A percentile compares a stretch with the other conserved stretches of the same genome.
Evolutionary conservation across 2,797 vertebrate species (phyloP).

Genomic region (Mycteria americana): DNA sequence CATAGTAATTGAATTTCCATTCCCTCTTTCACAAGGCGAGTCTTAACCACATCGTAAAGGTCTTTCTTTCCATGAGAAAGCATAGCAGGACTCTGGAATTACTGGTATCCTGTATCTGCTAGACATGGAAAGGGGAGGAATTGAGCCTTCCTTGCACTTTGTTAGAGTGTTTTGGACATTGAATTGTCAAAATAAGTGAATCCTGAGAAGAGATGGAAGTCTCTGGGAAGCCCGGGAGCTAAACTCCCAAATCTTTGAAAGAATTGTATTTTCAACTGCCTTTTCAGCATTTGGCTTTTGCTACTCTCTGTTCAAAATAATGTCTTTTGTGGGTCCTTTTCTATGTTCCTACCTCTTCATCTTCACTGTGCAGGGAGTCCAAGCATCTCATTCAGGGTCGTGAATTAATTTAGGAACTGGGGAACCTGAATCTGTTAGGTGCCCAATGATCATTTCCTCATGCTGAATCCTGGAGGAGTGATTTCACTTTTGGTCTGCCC

Average conservation of each 20-base stretch:
- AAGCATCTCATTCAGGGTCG: neutral
- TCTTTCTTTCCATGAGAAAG: neutral
- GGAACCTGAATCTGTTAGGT: neutral
- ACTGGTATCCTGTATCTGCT: neutral
- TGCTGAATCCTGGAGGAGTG: neutral
- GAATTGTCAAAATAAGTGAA: neutral
- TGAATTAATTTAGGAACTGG: neutral
- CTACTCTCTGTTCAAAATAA: neutral
- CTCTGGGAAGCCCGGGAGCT: neutral
- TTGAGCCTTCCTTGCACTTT: neutral
- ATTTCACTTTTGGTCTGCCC: neutral
- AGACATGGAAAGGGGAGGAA: rapidly evolving
- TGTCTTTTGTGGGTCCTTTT: neutral
- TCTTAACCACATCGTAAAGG: neutral
- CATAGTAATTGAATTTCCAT: neutral
- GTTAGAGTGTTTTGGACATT: neutral
- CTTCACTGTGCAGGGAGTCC: neutral
- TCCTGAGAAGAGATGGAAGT: neutral
- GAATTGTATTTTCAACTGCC: neutral
- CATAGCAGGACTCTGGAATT: neutral
- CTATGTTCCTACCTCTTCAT: neutral
- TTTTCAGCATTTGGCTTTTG: neutral
- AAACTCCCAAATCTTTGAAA: neutral
- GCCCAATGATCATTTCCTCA: neutral
- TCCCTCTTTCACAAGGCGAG: neutral